Conservation (phyloP, 2,888 invertebrate species). For the Nomada fucata region DNA sequence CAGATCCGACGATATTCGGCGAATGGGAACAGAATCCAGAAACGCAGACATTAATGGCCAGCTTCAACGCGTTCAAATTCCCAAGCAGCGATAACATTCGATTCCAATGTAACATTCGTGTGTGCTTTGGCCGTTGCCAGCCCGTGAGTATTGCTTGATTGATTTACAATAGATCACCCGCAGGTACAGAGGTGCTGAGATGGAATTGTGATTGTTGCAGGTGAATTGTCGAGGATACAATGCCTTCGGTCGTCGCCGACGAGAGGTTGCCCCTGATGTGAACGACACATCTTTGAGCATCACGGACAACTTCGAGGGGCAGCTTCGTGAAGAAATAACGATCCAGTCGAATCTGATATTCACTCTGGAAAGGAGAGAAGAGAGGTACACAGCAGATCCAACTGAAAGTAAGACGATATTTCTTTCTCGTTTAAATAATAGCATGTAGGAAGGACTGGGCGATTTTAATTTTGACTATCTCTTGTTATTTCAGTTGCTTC, state of each 20-base stretch:
- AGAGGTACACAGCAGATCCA: slow-evolving; percentile 90
- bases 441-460: not conserved
- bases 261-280: slow-evolving; percentile 86
- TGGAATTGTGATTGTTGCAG: slow-evolving; percentile 82
- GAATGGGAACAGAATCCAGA: slow-evolving; percentile 96
- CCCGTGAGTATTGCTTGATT: slow-evolving; percentile 87
- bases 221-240: slow-evolving; percentile 96
- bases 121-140: slow-evolving; percentile 97
- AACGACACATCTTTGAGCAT: slow-evolving; percentile 87
- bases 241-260: slow-evolving; percentile 93
- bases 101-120: slow-evolving; percentile 97
- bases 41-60: slow-evolving; percentile 93
- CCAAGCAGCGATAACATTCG: slow-evolving; percentile 96
- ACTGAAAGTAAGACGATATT: slow-evolving; percentile 88
- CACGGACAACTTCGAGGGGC: slow-evolving; percentile 88
- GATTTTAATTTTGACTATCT: not conserved
- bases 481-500: slow-evolving; percentile 84
- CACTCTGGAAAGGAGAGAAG: slow-evolving; percentile 94
- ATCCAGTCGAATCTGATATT: slow-evolving; percentile 96
- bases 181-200: not conserved
- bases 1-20: slow-evolving; percentile 95
- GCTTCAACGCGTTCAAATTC: slow-evolving; percentile 97
- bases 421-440: not conserved
- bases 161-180: not conserved
- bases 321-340: slow-evolving; percentile 95